Evolutionary conservation across 2,888 invertebrate genomes (phyloP), one percentile per base, ranked within the genome.

Genomic region (Habrosyne pyritoides): DNA sequence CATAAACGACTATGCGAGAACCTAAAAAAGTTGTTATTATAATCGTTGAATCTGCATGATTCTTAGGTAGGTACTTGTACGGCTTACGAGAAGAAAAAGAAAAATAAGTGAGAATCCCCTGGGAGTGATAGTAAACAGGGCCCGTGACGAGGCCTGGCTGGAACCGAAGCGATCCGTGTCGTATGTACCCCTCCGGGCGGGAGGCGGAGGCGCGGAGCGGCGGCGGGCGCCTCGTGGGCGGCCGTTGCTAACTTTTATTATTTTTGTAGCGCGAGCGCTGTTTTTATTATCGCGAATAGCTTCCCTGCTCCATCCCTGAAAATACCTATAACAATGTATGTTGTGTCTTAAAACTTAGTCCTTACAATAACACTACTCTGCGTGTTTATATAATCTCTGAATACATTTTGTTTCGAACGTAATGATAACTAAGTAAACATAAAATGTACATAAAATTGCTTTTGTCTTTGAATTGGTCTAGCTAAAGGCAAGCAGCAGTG

Each of bases 201-300:
- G 36, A n/a, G 36, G 36, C 36, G 36, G 36, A 7, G 7, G 71
- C 68, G 66, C 67, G 63, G 56, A 60, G 47, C 26, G 33, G 51
- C 47, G 55, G 66, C 66, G 61, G 77, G 79, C 84, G 85, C 83
- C 86, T 81, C 80, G 77, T 77, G 82, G 86, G 75, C 83, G 80
- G 75, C 78, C 75, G 67, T 73, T 72, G 73, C 82, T 83, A 88
- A 86, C 86, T 88, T 89, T 87, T 88, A 87, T 88, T 89, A 86
- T 88, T 87, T 84, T 85, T 84, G 83, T 83, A 84, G 77, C 78
- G 76, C 76, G 73, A 70, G 74, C 78, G 79, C 79, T 84, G 81
- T 84, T 87, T 84, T 86, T 86, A 84, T 84, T 83, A 81, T 81
- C 66, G 75, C 68, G 74, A 84, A 86, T 78, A 74, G 77, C 78